These are phyloP conservation scores for Oxyura jamaicensis DNA, from an alignment of 2,113 vertebrate species.

Conservation along the genomic window DNA sequence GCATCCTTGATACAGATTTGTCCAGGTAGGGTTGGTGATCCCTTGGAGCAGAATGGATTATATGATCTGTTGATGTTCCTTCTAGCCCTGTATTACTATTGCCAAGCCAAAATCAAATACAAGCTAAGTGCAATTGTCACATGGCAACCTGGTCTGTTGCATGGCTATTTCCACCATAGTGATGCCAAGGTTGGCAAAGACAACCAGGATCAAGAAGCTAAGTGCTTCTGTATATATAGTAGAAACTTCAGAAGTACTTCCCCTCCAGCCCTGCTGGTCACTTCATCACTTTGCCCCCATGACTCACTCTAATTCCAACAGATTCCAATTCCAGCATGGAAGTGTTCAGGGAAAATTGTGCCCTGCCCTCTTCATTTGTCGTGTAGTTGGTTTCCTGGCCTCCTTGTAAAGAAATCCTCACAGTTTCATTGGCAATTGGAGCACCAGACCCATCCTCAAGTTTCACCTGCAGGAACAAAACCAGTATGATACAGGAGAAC, in stretches of 20 bases:
- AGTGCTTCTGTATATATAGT: background rate
- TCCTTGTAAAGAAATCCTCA: conserved; percentile 56
- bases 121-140: background rate
- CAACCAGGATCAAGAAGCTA: background rate
- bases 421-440: conserved; percentile 59
- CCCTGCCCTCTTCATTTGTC: conserved; percentile 72
- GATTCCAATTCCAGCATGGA: background rate
- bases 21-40: background rate
- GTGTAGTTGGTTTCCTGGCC: conserved; percentile 36
- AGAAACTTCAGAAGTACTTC: background rate
- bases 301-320: conserved; percentile 67
- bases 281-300: background rate
- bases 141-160: background rate
- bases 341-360: conserved; percentile 69
- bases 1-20: background rate
- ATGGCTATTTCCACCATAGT: background rate
- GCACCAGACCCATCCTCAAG: conserved; percentile 64
- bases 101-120: background rate
- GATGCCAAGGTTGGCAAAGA: background rate
- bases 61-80: background rate
- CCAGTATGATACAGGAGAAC: background rate
- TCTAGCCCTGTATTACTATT: background rate
- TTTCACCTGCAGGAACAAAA: conserved; percentile 65
- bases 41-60: background rate
- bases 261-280: background rate